A percentile compares a stretch with the other conserved stretches of the same genome.
Evolutionary conservation across 2,797 vertebrate species (phyloP).

Genomic region (Picus viridis): DNA sequence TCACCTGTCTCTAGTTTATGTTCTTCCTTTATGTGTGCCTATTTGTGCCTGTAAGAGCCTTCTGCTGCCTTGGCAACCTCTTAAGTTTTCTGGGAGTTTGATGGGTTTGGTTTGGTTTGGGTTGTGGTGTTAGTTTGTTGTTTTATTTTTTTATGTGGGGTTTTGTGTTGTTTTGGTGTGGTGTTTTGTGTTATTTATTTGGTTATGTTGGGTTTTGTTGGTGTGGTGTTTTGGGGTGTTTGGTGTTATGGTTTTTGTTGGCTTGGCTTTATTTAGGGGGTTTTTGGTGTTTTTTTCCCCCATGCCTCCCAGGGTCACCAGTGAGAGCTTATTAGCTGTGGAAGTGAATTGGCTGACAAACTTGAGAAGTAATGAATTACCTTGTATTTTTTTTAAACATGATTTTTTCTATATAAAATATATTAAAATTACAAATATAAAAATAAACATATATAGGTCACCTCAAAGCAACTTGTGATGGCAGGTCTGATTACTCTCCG

Average conservation of each 20-base stretch:
- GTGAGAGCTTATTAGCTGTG: not conserved
- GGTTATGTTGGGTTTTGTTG: too few species aligned
- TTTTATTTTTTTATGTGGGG: too few species aligned
- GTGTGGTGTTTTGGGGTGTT: too few species aligned
- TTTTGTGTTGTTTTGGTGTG: too few species aligned
- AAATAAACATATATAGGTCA: not conserved
- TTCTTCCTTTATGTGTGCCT: not conserved
- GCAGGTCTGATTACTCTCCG: conserved; percentile 36
- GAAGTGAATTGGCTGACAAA: not conserved
- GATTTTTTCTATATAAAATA: not conserved
- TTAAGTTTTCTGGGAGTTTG: not conserved
- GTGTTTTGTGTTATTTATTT: not conserved
- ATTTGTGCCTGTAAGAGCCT: not conserved
- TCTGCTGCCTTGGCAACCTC: not conserved
- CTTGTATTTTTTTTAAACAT: not conserved
- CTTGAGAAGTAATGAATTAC: not conserved
- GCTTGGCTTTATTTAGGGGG: not conserved
- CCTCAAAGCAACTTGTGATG: not conserved
- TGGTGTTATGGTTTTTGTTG: too few species aligned
- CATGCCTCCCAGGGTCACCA: not conserved
- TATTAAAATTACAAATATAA: not conserved
- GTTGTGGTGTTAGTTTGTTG: too few species aligned
- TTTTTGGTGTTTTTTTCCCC: not conserved
- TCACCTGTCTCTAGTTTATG: not conserved
- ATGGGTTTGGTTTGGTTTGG: not conserved